Conservation (phyloP, 2,888 invertebrate genomes). For the Epirrhoe tristata region DNA sequence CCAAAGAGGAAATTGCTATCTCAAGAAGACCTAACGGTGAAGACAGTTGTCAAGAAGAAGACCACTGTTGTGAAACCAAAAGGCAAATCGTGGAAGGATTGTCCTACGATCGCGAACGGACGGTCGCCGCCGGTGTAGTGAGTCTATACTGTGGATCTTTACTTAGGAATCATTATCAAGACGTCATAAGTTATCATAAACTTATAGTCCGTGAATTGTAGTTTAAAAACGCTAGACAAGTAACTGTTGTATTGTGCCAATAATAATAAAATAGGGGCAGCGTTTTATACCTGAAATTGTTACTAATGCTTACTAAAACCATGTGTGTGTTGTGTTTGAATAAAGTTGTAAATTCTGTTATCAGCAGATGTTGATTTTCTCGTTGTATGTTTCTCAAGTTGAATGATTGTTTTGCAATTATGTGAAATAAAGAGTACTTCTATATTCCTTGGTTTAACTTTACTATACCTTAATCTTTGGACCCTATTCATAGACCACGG, state of each 20-base stretch:
- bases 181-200: slow-evolving; percentile 21
- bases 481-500: too few relatives aligned
- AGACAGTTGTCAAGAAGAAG: slow-evolving; percentile 72
- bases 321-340: slow-evolving; percentile 24
- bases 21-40: slow-evolving; percentile 66
- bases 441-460: slow-evolving; percentile 7
- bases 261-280: slow-evolving; percentile 14
- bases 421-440: slow-evolving; percentile 43
- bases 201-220: slow-evolving; percentile 15
- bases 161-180: slow-evolving; percentile 28
- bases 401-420: slow-evolving; percentile 34
- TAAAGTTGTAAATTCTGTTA: slow-evolving; percentile 34
- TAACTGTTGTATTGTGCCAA: slow-evolving; percentile 27
- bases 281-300: slow-evolving; percentile 25
- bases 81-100: slow-evolving; percentile 70
- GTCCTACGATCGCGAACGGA: slow-evolving; percentile 70
- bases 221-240: slow-evolving; percentile 9
- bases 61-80: slow-evolving; percentile 57
- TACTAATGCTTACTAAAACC: slow-evolving; percentile 13
- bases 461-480: too few relatives aligned
- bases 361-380: slow-evolving; percentile 35
- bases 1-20: slow-evolving; percentile 67
- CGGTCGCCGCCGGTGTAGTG: slow-evolving; percentile 65
- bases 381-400: slow-evolving; percentile 39
- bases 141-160: slow-evolving; percentile 6